Percentiles rank a stretch among this genome's conserved stretches.
Conservation (phyloP, 2,888 invertebrate genomes). For the Nomada lathburiana region DNA sequence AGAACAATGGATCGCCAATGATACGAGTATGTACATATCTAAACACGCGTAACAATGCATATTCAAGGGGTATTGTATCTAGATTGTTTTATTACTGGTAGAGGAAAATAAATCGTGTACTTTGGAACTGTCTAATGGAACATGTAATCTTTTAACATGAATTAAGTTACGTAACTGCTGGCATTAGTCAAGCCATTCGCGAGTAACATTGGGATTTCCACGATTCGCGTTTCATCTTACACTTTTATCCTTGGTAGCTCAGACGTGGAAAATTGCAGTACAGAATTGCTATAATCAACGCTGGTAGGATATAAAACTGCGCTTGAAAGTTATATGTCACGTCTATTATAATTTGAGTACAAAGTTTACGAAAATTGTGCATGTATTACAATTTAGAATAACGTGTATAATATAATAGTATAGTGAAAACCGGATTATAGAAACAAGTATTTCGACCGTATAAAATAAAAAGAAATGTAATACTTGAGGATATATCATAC, state of each 20-base stretch:
- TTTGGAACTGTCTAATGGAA: neutral
- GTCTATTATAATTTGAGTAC: too few species aligned
- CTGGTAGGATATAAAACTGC: too few species aligned
- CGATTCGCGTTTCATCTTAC: neutral
- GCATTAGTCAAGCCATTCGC: neutral
- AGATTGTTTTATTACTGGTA: neutral
- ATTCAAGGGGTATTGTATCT: neutral
- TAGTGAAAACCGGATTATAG: too few species aligned
- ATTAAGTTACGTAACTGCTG: constrained; percentile 7
- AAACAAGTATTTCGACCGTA: too few species aligned
- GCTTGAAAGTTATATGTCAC: too few species aligned
- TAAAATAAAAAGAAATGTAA: too few species aligned
- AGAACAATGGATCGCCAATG: neutral
- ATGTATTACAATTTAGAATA: too few species aligned
- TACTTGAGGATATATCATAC: too few species aligned
- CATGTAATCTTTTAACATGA: constrained; percentile 9
- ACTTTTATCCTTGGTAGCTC: neutral
- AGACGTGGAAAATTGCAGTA: neutral
- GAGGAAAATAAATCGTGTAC: neutral
- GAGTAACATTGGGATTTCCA: neutral
- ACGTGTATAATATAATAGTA: too few species aligned
- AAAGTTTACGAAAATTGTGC: too few species aligned
- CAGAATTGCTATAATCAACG: neutral
- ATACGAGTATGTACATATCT: neutral
- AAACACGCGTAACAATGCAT: neutral